Evolutionary conservation across 2,797 vertebrate species (phyloP).

Genomic region (Holocentrus rufus): DNA sequence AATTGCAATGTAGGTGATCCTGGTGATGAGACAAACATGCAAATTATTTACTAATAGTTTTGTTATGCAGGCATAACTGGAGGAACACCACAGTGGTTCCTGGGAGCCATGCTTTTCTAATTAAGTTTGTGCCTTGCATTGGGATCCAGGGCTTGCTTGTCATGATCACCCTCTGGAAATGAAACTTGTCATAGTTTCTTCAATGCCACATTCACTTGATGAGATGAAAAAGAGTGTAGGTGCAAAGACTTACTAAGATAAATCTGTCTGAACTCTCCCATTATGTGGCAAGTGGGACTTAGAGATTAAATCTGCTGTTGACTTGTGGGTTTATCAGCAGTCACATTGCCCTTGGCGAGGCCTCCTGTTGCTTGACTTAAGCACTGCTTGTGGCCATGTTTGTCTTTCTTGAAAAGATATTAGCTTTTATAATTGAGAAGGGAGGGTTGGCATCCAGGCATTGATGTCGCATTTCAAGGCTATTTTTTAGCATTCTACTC

Average conservation of each 20-base stretch:
- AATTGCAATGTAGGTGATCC: conserved; percentile 8
- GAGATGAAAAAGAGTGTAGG: conserved; percentile 52
- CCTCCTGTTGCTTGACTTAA: conserved; percentile 68
- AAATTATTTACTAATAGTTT: conserved; percentile 27
- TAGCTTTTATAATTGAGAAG: conserved; percentile 69
- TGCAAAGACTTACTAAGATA: conserved; percentile 69
- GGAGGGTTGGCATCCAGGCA: conserved; percentile 52
- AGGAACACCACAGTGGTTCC: conserved; percentile 22
- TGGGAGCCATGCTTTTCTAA: conserved; percentile 57
- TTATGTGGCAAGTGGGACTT: conserved; percentile 76
- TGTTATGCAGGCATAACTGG: conserved; percentile 58
- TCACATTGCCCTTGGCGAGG: conserved; percentile 73
- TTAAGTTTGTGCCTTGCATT: conserved; percentile 61
- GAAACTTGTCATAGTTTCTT: conserved; percentile 70
- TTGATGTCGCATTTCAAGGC: conserved; percentile 58
- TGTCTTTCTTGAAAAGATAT: conserved; percentile 70
- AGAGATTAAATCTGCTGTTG: conserved; percentile 75
- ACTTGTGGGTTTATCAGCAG: conserved; percentile 74
- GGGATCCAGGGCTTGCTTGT: conserved; percentile 59
- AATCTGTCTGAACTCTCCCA: conserved; percentile 74
- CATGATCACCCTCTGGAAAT: conserved; percentile 69
- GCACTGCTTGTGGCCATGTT: conserved; percentile 71
- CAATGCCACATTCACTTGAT: conserved; percentile 57
- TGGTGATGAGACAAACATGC: conserved; percentile 11
- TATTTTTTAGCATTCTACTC: conserved; percentile 36